Evolutionary conservation across 2,113 vertebrate genomes (phyloP).

Genomic region (Propithecus coquereli): DNA sequence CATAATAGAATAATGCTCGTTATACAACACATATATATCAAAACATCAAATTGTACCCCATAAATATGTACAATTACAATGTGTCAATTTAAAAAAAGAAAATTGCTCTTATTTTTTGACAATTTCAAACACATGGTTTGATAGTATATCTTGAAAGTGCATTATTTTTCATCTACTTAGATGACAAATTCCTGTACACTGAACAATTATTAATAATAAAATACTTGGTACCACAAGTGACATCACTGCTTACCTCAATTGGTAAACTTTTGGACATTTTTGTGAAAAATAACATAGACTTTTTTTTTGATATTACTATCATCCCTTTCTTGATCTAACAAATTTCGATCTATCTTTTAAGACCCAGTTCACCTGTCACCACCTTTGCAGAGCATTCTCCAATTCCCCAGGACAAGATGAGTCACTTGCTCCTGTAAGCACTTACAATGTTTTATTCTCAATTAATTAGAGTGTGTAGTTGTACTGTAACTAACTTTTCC

Average conservation of each 20-base stretch:
- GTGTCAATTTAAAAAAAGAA: neutral
- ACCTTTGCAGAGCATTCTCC: neutral
- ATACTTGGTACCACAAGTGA: neutral
- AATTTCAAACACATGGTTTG: neutral
- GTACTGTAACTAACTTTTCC: neutral
- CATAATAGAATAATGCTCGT: neutral
- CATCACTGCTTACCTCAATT: neutral
- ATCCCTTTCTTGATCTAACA: neutral
- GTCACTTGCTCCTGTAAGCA: neutral
- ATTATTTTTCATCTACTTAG: neutral
- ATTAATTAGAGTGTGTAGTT: neutral
- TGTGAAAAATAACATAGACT: neutral
- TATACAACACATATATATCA: neutral
- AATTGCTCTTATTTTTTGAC: neutral
- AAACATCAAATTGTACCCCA: neutral
- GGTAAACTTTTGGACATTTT: neutral
- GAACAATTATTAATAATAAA: conserved; percentile 15
- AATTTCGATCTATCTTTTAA: neutral
- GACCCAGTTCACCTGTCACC: neutral
- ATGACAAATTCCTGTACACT: neutral
- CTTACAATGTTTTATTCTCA: neutral
- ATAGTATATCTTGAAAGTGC: neutral
- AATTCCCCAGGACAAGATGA: neutral
- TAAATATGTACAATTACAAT: neutral
- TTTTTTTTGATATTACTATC: neutral